A percentile compares a stretch with the other conserved stretches of the same genome.
phyloP scores from a whole-genome alignment of 2,888 invertebrate genomes.

The Monochamus alternatus region DNA sequence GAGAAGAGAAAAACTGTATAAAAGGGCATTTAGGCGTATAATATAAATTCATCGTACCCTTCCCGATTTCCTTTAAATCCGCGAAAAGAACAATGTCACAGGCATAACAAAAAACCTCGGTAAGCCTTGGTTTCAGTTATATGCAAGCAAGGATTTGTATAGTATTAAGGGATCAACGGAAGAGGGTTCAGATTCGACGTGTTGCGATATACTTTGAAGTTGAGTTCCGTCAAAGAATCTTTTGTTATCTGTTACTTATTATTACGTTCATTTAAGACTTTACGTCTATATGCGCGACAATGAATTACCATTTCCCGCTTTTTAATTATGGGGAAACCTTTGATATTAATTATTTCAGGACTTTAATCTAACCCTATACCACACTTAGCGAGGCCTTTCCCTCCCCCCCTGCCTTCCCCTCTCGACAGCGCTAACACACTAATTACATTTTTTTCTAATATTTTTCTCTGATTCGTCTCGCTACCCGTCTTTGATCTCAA shows the following conservation, averaged over 20 bases:
- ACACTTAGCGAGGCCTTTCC: conserved; percentile 38
- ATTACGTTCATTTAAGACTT: conserved; percentile 70
- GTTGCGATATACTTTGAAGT: conserved; percentile 70
- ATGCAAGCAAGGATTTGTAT: conserved; percentile 68
- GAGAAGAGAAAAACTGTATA: conserved; percentile 6
- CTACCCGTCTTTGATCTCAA: conserved; percentile 1
- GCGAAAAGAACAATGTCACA: conserved; percentile 66
- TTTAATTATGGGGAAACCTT: conserved; percentile 70
- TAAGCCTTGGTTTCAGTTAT: conserved; percentile 69
- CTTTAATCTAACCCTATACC: conserved; percentile 59
- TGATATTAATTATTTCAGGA: conserved; percentile 63
- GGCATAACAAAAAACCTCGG: conserved; percentile 64
- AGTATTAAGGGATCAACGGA: conserved; percentile 69
- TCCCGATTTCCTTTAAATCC: conserved; percentile 61
- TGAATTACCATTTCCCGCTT: conserved; percentile 70
- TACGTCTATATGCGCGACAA: conserved; percentile 67
- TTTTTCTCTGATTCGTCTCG: conserved; percentile 5
- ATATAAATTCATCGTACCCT: conserved; percentile 55
- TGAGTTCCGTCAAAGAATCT: conserved; percentile 68
- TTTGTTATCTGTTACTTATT: conserved; percentile 71
- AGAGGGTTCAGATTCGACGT: conserved; percentile 66
- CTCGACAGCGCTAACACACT: conserved; percentile 12
- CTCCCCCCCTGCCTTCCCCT: background rate
- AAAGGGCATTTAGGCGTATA: conserved; percentile 51
- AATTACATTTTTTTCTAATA: conserved; percentile 31